Conservation (phyloP, 2,888 invertebrate genomes). For the Synergus gifuensis region DNA sequence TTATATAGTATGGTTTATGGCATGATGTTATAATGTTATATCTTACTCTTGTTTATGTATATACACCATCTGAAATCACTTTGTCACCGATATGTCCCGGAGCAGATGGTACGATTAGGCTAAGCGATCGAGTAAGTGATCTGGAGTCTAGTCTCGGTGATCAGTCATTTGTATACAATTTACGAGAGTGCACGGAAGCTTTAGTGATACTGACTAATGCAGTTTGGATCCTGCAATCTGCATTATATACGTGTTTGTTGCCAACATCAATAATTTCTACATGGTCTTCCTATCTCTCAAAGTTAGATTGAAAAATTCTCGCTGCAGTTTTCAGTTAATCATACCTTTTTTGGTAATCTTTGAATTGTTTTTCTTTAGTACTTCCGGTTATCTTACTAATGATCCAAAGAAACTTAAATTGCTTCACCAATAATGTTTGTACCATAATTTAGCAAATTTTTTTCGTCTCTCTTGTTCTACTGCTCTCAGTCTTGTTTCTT, state of each 20-base stretch:
- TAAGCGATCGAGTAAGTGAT: conserved; percentile 29
- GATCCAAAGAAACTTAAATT: neutral
- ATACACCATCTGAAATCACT: neutral
- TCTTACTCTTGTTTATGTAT: neutral
- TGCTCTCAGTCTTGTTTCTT: neutral
- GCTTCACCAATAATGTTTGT: neutral
- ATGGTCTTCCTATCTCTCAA: neutral
- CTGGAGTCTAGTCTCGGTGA: conserved; percentile 6
- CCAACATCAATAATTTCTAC: neutral
- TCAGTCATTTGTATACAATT: conserved; percentile 32
- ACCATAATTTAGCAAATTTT: neutral
- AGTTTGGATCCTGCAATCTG: neutral
- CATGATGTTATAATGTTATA: neutral
- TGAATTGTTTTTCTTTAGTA: neutral
- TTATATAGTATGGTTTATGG: neutral
- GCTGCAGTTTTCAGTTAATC: neutral
- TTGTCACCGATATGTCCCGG: neutral
- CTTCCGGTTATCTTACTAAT: neutral
- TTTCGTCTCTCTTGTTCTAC: neutral
- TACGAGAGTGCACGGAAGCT: neutral
- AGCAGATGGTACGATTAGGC: conserved; percentile 23
- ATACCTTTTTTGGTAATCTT: neutral
- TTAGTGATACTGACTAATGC: neutral
- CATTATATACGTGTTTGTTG: neutral
- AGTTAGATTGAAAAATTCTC: neutral